Percentiles rank a stretch among this genome's conserved stretches.
These are phyloP conservation scores for Acropora yongei DNA, from an alignment of 64 coral and sea anemone species.

Conservation along the genomic window DNA sequence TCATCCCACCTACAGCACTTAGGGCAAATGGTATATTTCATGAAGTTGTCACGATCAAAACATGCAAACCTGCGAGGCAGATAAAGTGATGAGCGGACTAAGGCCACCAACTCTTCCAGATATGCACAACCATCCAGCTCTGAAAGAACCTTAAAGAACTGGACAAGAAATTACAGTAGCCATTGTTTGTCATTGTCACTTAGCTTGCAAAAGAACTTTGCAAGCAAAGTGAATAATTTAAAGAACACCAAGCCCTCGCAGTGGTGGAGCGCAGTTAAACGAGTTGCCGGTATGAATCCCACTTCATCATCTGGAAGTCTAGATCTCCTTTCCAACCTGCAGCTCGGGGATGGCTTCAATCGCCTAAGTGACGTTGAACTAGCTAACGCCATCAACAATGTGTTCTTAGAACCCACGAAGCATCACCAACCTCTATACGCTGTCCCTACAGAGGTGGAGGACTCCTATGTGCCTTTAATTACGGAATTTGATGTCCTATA, in stretches of 20 bases:
- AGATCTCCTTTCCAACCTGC: not conserved
- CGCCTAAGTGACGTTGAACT: too few species aligned
- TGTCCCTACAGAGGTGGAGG: too few species aligned
- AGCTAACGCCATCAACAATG: too few species aligned
- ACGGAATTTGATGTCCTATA: too few species aligned
- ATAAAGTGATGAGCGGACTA: conserved; percentile 23
- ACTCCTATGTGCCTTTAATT: too few species aligned
- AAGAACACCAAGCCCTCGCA: too few species aligned
- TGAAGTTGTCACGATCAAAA: not conserved
- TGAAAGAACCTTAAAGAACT: conserved; percentile 24
- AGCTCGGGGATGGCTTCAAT: not conserved
- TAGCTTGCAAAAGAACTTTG: conserved; percentile 7
- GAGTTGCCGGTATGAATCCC: not conserved
- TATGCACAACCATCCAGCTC: not conserved
- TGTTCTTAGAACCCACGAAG: too few species aligned
- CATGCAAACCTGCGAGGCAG: conserved; percentile 4
- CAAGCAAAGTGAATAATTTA: too few species aligned
- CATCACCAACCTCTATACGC: too few species aligned
- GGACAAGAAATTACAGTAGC: conserved; percentile 17
- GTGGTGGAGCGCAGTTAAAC: not conserved
- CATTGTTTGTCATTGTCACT: conserved; percentile 52
- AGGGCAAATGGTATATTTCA: conserved; percentile 38
- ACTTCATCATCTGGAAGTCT: not conserved
- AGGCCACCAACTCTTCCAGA: not conserved
- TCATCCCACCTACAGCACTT: not conserved